phyloP scores from a whole-genome alignment of 2,113 vertebrate genomes.

The Cephalopholis sonnerati region DNA sequence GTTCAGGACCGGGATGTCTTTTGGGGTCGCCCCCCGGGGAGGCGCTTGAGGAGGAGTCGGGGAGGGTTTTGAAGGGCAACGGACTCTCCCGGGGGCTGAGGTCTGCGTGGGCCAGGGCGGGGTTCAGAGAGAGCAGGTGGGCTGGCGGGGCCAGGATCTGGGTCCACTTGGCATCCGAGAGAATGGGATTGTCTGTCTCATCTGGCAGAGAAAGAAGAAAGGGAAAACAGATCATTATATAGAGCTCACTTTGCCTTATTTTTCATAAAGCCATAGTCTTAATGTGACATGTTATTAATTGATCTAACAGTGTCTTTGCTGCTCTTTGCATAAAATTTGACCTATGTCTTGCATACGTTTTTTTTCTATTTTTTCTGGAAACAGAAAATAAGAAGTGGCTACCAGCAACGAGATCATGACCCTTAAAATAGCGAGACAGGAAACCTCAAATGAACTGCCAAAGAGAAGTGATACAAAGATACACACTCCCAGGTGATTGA shows the following conservation, averaged over 20 bases:
- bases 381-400: slow-evolving; percentile 6
- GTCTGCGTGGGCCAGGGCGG: slow-evolving; percentile 84
- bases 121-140: slow-evolving; percentile 87
- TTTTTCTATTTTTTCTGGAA: neutral
- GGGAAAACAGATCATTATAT: neutral
- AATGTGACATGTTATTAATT: neutral
- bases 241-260: neutral
- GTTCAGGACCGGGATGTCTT: slow-evolving; percentile 81
- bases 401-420: slow-evolving; percentile 8
- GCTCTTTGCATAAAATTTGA: neutral
- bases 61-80: slow-evolving; percentile 88
- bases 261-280: too few species aligned
- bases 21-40: slow-evolving; percentile 79
- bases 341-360: neutral
- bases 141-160: slow-evolving; percentile 93
- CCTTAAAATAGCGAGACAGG: slow-evolving; percentile 1
- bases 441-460: slow-evolving; percentile 21
- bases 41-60: slow-evolving; percentile 78
- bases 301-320: neutral
- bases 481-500: slow-evolving; percentile 48
- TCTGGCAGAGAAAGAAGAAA: slow-evolving; percentile 81
- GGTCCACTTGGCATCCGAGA: slow-evolving; percentile 95
- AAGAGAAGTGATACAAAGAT: slow-evolving; percentile 34
- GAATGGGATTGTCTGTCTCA: slow-evolving; percentile 90
- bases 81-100: slow-evolving; percentile 87